Conservation (phyloP, 1,140 invertebrate species). For the Euura saliciscinereae region DNA sequence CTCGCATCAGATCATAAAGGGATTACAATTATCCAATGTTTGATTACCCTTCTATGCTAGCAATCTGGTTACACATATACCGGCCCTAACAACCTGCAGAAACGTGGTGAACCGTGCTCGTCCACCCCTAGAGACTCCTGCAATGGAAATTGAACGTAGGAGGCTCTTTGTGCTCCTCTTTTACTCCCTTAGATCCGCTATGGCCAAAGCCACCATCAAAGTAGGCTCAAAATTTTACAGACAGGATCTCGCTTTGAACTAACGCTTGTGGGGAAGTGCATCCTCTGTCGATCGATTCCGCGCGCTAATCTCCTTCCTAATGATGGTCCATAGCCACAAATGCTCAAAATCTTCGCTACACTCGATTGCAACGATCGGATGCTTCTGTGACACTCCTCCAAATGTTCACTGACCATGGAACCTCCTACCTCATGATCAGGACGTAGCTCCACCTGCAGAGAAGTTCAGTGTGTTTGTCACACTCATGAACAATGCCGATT, state of each 20-base stretch:
- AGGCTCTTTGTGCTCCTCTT: background rate
- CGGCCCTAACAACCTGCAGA: background rate
- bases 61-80: conserved; percentile 35
- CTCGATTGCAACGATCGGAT: no score
- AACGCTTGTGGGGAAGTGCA: background rate
- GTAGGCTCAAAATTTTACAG: background rate
- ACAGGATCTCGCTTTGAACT: background rate
- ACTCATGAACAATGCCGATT: no score
- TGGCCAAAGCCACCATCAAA: background rate
- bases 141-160: background rate
- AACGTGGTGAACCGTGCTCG: background rate
- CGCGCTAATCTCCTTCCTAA: no score
- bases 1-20: conserved; percentile 18
- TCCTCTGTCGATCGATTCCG: no score
- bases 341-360: no score
- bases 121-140: conserved; percentile 15
- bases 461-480: no score
- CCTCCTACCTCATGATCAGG: no score
- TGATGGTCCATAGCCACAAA: no score
- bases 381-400: no score
- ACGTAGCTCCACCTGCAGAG: no score
- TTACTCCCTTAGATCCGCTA: background rate
- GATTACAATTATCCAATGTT: conserved; percentile 55
- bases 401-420: no score
- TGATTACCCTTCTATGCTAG: conserved; percentile 44